phyloP scores from a whole-genome alignment of 2,888 invertebrate genomes.

The Pimpla rufipes region DNA sequence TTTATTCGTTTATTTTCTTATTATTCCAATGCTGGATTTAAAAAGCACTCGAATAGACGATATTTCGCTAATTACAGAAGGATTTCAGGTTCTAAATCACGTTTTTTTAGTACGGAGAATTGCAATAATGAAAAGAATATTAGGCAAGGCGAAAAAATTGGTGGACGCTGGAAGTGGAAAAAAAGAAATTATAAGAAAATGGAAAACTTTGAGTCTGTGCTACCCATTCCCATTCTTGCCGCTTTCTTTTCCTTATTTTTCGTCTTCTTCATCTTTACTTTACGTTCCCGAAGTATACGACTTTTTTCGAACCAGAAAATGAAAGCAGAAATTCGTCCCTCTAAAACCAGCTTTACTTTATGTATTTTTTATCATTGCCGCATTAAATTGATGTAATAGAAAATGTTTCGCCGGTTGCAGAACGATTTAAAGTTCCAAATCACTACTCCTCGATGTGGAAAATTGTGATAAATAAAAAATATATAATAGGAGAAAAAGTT shows the following conservation, averaged over 20 bases:
- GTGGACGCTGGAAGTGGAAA: too few species aligned
- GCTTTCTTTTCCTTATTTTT: constrained; percentile 37
- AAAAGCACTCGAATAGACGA: not conserved
- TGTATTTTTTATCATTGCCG: not conserved
- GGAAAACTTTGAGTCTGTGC: too few species aligned
- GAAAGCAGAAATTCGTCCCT: constrained; percentile 18
- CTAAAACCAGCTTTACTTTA: not conserved
- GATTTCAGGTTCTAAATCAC: not conserved
- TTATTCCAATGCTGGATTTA: not conserved
- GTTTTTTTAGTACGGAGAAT: not conserved
- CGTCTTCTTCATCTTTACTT: constrained; percentile 21
- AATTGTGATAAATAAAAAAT: not conserved
- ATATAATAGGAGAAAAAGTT: not conserved
- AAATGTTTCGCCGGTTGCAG: not conserved
- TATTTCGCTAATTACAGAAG: not conserved
- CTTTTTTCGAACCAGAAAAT: not conserved
- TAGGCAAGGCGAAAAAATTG: not conserved
- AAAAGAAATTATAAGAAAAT: too few species aligned
- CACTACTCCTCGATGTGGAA: too few species aligned
- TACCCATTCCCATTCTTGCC: constrained; percentile 28
- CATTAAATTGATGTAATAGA: not conserved
- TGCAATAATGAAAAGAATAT: too few species aligned
- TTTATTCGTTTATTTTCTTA: not conserved
- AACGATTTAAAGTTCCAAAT: not conserved
- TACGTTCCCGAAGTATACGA: constrained; percentile 16